A percentile compares a stretch with the other conserved stretches of the same genome.
phyloP scores from a whole-genome alignment of 1,140 invertebrate species.

The Anastrepha ludens region DNA sequence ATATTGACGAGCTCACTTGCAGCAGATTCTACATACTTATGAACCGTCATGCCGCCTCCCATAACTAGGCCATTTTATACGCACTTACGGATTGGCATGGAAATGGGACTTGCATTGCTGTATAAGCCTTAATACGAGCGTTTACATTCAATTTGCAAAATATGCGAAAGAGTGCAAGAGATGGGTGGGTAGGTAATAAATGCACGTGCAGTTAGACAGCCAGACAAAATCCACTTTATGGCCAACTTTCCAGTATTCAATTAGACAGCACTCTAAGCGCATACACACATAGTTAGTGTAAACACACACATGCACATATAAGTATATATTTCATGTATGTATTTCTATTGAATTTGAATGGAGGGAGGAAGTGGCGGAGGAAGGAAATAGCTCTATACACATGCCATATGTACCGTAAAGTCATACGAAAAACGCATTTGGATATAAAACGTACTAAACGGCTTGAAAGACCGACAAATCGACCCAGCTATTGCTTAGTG shows the following conservation, averaged over 20 bases:
- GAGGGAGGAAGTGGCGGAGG: slow-evolving; percentile 18
- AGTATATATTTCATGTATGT: neutral
- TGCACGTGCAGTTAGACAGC: slow-evolving; percentile 15
- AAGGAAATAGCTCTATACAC: neutral
- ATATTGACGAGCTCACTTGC: too few relatives aligned
- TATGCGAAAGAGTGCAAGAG: neutral
- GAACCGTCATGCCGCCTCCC: too few relatives aligned
- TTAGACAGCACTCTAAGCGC: neutral
- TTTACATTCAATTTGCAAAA: slow-evolving; percentile 48
- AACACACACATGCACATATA: neutral
- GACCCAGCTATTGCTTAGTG: slow-evolving; percentile 30
- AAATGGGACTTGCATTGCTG: neutral
- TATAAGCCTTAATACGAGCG: slow-evolving; percentile 18
- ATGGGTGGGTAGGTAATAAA: neutral
- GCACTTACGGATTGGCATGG: too few relatives aligned
- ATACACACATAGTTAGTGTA: neutral
- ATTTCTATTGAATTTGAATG: neutral
- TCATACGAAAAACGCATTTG: slow-evolving; percentile 26
- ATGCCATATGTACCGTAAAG: neutral
- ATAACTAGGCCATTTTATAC: too few relatives aligned
- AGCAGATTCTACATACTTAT: too few relatives aligned
- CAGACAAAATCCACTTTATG: slow-evolving; percentile 50
- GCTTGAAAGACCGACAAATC: slow-evolving; percentile 1
- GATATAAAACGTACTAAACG: slow-evolving; percentile 25
- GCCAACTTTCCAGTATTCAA: slow-evolving; percentile 41